A percentile compares a stretch with the other conserved stretches of the same genome.
Evolutionary conservation across 1,140 invertebrate genomes (phyloP).

Genomic region (Brevipalpus yothersi): DNA sequence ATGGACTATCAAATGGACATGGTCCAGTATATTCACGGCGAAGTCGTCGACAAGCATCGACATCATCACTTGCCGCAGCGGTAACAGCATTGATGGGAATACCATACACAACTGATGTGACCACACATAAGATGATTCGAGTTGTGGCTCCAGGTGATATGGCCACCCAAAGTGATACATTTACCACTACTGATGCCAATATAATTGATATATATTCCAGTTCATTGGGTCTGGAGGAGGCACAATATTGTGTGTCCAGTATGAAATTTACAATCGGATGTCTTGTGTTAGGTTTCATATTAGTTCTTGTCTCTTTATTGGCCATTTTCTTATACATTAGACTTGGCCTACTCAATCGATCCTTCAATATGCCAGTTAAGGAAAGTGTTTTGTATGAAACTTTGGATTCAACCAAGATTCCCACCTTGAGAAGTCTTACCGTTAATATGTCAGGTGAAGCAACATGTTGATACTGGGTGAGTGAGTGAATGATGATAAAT

Average conservation of each 20-base stretch:
- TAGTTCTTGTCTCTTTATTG: constrained; percentile 63
- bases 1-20: too few species aligned
- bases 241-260: constrained; percentile 56
- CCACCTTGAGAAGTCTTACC: neutral
- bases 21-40: neutral
- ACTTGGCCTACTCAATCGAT: constrained; percentile 22
- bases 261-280: constrained; percentile 74
- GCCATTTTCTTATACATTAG: constrained; percentile 71
- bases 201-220: constrained; percentile 4
- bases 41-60: neutral
- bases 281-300: constrained; percentile 61
- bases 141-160: constrained; percentile 79
- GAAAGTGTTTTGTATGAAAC: neutral
- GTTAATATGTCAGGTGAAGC: neutral
- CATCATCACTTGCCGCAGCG: too few species aligned
- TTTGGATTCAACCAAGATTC: neutral
- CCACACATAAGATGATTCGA: constrained; percentile 65
- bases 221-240: constrained; percentile 24
- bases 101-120: constrained; percentile 41
- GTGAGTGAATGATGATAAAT: too few species aligned
- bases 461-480: neutral
- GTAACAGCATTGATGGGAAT: too few species aligned
- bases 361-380: neutral
- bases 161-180: constrained; percentile 50
- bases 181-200: constrained; percentile 45